Evolutionary conservation across 2,888 invertebrate genomes (phyloP), one percentile per base, ranked within the genome.

Genomic region (Chorisops tibialis): DNA sequence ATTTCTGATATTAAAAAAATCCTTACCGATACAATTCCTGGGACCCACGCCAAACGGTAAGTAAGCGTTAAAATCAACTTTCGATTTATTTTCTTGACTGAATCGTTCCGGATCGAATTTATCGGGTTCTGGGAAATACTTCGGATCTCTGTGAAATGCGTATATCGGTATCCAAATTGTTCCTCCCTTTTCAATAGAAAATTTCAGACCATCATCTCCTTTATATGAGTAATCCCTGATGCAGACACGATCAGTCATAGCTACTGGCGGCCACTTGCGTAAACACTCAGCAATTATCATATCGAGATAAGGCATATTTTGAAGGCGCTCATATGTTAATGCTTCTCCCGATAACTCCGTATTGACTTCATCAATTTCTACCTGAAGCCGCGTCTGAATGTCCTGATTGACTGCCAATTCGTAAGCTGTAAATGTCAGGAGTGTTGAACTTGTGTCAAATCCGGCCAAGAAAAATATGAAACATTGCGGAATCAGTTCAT

Each of bases 271-370:
- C 82, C 83, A 84, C 50, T 72, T 70, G 12, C 83, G 71, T 7
- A 83, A 68, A 0, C 77, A 62, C 68, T 83, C 83, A 68, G 83
- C 82, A 0, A 85, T 70, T 1, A 85, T 82, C 83, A 83, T 83
- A 61, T 85, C 85, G 76, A 86, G 70, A 63, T 85, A 86, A 18
- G 78, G 78, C 83, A 86, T 80, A 22, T 76, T 77, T 62, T 80
- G 77, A 1, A 86, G 72, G 1, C 77, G 75, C 24, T 81, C 82
- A 65, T 83, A 85, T 49, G 76, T 79, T 0, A 84, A 71, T 18
- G 76, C 77, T 4, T 77, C 79, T 0, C 74, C 72, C 21, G 73
- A 73, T 1, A 66, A 22, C 37, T 74, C 76, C 1, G 61, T 65
- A 1, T 79, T 70, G 12, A 74, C 71, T 12, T 79, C 77, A 43